phyloP scores from a whole-genome alignment of 2,888 invertebrate genomes.

The Punctoribates punctum region DNA sequence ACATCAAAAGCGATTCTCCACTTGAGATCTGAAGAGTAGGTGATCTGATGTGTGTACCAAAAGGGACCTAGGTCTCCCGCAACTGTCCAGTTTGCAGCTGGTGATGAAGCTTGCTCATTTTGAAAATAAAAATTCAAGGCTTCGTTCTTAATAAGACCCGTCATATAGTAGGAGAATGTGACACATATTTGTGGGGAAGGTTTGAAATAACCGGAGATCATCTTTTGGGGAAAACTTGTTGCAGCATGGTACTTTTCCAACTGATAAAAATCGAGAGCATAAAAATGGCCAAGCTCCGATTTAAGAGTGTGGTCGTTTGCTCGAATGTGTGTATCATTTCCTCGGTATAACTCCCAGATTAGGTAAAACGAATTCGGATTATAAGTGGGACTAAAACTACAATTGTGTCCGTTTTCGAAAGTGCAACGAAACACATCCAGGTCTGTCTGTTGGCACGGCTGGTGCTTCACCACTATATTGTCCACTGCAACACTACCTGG shows the following conservation, averaged over 20 bases:
- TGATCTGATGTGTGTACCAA: constrained; percentile 44
- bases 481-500: not conserved
- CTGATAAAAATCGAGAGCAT: not conserved
- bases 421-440: not conserved
- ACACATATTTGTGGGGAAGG: constrained; percentile 40
- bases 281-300: not conserved
- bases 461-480: not conserved
- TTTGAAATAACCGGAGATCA: not conserved
- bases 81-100: constrained; percentile 44
- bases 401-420: not conserved
- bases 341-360: not conserved
- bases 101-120: constrained; percentile 30
- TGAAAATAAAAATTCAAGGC: constrained; percentile 37
- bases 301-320: not conserved
- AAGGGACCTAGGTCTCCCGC: constrained; percentile 40
- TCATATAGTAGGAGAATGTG: constrained; percentile 45
- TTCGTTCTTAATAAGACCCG: not conserved
- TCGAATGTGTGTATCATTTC: not conserved
- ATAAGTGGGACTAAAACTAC: not conserved
- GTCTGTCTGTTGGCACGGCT: not conserved
- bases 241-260: not conserved
- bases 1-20: constrained; percentile 42
- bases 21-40: constrained; percentile 28
- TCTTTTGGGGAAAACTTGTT: not conserved
- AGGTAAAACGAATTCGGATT: too few relatives aligned